Base-by-base conservation (phyloP, 2,113 vertebrate genomes). In the Daboia siamensis region DNA sequence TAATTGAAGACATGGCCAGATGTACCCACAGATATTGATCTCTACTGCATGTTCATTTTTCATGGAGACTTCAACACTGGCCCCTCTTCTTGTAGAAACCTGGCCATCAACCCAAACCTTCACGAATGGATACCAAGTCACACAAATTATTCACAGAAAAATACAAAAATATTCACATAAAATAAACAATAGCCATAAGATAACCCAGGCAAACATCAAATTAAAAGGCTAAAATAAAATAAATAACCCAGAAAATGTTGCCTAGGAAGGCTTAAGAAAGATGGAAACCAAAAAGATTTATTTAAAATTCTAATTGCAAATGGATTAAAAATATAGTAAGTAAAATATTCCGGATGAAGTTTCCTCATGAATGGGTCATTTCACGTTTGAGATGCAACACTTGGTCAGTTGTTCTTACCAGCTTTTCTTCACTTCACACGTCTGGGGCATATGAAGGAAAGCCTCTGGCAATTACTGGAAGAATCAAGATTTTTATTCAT, bases 121-220 rank as follows among this genome's bases (percentile, higher is more conserved):
- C 15, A 54, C 0, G 0, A n/a, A n/a, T n/a, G 29, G 51, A 87
- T 54, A 54, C 17, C 3, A 4, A n/a, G 11, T 54, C 5, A n/a
- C 17, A n/a, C 26, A 55, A 54, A 55, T 54, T 54, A 9, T 8
- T 54, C 29, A 54, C 29, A 54, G 15, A 87, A 87, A 87, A 44
- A 57, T 44, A 59, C 11, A 59, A 88, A 20, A 55, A 80, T 39
- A 20, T 39, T 80, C 69, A 80, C 39, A 80, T 44, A 80, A 80
- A 44, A 80, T 44, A 80, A 80, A 21, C 33, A 44, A 80, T 44
- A 80, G 7, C 21, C 74, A 39, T 44, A 80, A 44, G 1, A 9
- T 33, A 56, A 33, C 10, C 29, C 17, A 56, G n/a, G 20, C 17
- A 88, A 12, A 55, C 10, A 11, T 55, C n/a, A 55, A 56, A 88